Percentiles rank a stretch among this genome's conserved stretches.
Conservation (phyloP, 1,140 invertebrate species). For the Macrosteles quadrilineatus region DNA sequence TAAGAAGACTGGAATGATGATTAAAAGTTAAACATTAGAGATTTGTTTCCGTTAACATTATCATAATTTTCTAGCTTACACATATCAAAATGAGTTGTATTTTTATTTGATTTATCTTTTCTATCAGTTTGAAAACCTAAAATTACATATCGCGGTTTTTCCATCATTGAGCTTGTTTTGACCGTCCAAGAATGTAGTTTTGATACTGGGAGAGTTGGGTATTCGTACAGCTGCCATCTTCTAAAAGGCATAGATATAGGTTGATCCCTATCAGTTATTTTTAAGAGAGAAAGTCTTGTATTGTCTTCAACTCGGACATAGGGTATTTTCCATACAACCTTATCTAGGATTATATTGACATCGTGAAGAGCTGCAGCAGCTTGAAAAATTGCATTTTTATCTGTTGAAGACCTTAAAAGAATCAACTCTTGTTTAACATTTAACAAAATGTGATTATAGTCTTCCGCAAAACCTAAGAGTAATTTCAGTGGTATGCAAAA, state of each 20-base stretch:
- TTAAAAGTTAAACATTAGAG: background rate
- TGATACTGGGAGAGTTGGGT: conserved; percentile 45
- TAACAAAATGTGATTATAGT: conserved; percentile 52
- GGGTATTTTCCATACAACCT: conserved; percentile 43
- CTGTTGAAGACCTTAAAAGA: conserved; percentile 46
- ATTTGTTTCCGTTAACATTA: conserved; percentile 18
- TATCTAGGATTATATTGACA: conserved; percentile 41
- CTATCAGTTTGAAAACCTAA: conserved; percentile 37
- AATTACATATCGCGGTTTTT: conserved; percentile 37
- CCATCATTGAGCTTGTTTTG: conserved; percentile 37
- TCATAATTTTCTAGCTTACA: conserved; percentile 36
- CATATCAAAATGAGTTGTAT: conserved; percentile 32
- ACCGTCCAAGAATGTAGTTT: conserved; percentile 44
- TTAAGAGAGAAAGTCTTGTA: conserved; percentile 31
- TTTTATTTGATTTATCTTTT: conserved; percentile 30
- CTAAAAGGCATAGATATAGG: conserved; percentile 45
- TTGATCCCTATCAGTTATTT: conserved; percentile 39
- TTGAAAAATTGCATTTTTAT: conserved; percentile 38
- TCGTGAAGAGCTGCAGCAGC: conserved; percentile 11
- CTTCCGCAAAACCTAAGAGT: conserved; percentile 52
- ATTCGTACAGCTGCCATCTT: conserved; percentile 49
- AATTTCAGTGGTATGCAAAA: conserved; percentile 48
- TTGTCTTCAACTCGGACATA: conserved; percentile 40
- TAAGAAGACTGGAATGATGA: conserved; percentile 3
- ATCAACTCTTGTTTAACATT: conserved; percentile 53